A percentile compares a stretch with the other conserved stretches of the same genome.
Conservation (phyloP, 2,113 vertebrate species). For the Chionomys nivalis region DNA sequence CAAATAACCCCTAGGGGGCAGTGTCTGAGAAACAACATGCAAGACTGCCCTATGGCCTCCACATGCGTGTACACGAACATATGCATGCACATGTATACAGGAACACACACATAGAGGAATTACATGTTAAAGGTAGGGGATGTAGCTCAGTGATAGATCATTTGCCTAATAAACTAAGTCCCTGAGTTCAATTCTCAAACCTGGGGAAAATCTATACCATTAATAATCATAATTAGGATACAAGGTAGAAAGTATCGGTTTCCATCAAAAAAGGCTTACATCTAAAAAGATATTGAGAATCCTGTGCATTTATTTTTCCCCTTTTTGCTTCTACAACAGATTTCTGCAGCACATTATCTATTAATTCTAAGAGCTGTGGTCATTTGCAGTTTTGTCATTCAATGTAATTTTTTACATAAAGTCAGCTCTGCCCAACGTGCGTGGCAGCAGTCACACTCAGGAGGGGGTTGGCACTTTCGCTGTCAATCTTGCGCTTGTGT, state of each 20-base stretch:
- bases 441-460: neutral
- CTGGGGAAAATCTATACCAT: neutral
- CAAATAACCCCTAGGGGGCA: neutral
- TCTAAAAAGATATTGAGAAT: conserved; percentile 12
- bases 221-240: neutral
- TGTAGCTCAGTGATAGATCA: neutral
- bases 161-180: neutral
- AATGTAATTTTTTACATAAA: neutral
- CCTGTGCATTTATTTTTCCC: neutral
- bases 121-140: neutral
- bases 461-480: neutral
- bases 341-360: neutral
- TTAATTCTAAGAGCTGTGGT: neutral
- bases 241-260: neutral
- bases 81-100: neutral
- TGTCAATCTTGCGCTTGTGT: neutral
- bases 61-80: neutral
- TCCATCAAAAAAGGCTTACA: neutral
- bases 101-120: neutral
- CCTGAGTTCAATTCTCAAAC: neutral
- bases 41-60: neutral
- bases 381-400: neutral
- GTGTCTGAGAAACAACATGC: neutral
- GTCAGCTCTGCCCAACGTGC: neutral
- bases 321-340: neutral